Conservation (phyloP, 2,797 vertebrate genomes). For the Eremophila alpestris region DNA sequence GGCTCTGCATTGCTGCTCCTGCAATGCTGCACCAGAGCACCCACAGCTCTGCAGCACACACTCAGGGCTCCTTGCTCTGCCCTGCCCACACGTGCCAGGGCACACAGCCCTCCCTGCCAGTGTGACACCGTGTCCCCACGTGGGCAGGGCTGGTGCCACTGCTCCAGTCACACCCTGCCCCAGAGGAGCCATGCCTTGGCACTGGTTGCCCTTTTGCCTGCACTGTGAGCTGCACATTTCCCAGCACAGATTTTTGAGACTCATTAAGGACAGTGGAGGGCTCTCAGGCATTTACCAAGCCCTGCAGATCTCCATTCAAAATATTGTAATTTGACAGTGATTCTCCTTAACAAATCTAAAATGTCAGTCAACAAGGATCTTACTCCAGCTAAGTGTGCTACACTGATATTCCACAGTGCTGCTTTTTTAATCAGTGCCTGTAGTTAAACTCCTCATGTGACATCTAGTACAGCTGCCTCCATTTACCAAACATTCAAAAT, state of each 20-base stretch:
- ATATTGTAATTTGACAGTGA: not conserved
- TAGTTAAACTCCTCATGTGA: constrained; percentile 7
- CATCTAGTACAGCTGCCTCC: constrained; percentile 26
- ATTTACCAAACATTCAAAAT: constrained; percentile 23
- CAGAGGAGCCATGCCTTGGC: not conserved
- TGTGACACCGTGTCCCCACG: not conserved
- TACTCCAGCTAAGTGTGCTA: constrained; percentile 5
- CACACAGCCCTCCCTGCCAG: not conserved
- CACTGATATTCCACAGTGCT: not conserved
- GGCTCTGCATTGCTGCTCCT: not conserved
- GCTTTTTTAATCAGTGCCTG: constrained; percentile 1
- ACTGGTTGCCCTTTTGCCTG: not conserved
- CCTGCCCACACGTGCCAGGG: not conserved
- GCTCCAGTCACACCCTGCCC: not conserved
- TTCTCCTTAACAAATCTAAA: not conserved
- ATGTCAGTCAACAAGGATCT: constrained; percentile 6
- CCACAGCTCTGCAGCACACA: not conserved
- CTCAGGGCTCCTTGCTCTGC: not conserved
- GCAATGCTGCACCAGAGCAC: not conserved
- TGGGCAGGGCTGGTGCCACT: rapidly evolving
- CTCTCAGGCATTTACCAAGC: not conserved
- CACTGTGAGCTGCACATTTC: not conserved
- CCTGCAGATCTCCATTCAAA: not conserved
- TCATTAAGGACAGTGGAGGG: not conserved
- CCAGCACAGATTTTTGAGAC: not conserved